Conservation (phyloP, 2,797 vertebrate genomes). For the Lindbergichthys nudifrons region DNA sequence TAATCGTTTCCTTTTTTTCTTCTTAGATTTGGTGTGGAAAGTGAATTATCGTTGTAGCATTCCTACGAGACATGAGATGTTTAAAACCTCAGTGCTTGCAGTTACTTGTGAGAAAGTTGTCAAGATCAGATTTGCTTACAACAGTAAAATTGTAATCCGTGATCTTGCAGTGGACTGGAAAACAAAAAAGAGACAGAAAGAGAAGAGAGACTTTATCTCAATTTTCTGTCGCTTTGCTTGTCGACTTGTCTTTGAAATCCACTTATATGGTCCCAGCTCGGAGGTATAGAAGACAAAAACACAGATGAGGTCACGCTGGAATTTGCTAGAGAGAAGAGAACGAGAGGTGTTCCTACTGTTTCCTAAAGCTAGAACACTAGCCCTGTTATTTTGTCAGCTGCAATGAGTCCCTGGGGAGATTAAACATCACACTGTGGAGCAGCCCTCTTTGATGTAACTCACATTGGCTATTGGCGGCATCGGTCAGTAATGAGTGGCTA, state of each 20-base stretch:
- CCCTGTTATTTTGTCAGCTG: slow-evolving; percentile 67
- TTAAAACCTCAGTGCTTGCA: slow-evolving; percentile 49
- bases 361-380: slow-evolving; percentile 64
- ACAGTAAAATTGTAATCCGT: slow-evolving; percentile 47
- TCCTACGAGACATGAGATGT: slow-evolving; percentile 50
- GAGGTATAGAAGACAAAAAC: slow-evolving; percentile 55
- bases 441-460: slow-evolving; percentile 50
- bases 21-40: slow-evolving; percentile 41
- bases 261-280: slow-evolving; percentile 47
- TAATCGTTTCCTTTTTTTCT: slow-evolving; percentile 50
- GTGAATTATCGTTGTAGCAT: slow-evolving; percentile 37
- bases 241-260: slow-evolving; percentile 60
- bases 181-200: slow-evolving; percentile 11
- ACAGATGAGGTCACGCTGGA: slow-evolving; percentile 55
- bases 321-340: slow-evolving; percentile 30
- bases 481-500: slow-evolving; percentile 59
- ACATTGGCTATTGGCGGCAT: slow-evolving; percentile 52
- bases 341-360: slow-evolving; percentile 47
- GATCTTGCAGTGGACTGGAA: slow-evolving; percentile 52
- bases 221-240: slow-evolving; percentile 52
- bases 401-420: slow-evolving; percentile 67
- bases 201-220: slow-evolving; percentile 52
- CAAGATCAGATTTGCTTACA: slow-evolving; percentile 61
- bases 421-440: slow-evolving; percentile 60
- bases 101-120: slow-evolving; percentile 55